A percentile compares a stretch with the other conserved stretches of the same genome.
phyloP scores from a whole-genome alignment of 2,113 vertebrate genomes.

The Lanius collurio region DNA sequence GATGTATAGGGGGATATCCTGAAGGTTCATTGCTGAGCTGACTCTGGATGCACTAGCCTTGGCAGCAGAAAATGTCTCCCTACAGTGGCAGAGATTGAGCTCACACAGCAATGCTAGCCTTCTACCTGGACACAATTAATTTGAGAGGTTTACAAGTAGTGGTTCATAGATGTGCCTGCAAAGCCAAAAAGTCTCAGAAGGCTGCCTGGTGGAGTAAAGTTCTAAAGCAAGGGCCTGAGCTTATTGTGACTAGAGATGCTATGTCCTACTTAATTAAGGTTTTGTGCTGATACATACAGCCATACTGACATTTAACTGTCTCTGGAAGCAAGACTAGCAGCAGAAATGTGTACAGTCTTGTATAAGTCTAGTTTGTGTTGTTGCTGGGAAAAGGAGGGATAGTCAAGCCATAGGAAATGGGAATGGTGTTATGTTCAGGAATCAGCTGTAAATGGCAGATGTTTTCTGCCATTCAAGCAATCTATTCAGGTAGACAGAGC shows the following conservation, averaged over 20 bases:
- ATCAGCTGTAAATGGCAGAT: neutral
- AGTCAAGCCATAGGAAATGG: neutral
- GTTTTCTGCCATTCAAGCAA: neutral
- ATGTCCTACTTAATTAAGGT: neutral
- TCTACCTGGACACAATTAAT: neutral
- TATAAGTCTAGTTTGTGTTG: neutral
- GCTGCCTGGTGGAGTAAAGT: neutral
- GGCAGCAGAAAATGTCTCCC: neutral
- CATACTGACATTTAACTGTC: neutral
- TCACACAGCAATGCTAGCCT: neutral
- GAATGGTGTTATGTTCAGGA: neutral
- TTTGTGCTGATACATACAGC: neutral
- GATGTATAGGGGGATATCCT: neutral
- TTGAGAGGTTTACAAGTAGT: neutral
- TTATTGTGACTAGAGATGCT: neutral
- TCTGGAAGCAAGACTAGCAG: neutral
- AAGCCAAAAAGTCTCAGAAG: neutral
- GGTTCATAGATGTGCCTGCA: neutral
- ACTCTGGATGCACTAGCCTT: neutral
- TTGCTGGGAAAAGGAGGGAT: neutral
- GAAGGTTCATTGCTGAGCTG: neutral
- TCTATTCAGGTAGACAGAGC: neutral
- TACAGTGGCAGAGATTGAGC: rapidly evolving
- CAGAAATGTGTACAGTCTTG: neutral
- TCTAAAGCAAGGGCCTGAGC: neutral